Base-by-base conservation (phyloP, 2,113 vertebrate genomes). In the Myrmecophaga tridactyla region DNA sequence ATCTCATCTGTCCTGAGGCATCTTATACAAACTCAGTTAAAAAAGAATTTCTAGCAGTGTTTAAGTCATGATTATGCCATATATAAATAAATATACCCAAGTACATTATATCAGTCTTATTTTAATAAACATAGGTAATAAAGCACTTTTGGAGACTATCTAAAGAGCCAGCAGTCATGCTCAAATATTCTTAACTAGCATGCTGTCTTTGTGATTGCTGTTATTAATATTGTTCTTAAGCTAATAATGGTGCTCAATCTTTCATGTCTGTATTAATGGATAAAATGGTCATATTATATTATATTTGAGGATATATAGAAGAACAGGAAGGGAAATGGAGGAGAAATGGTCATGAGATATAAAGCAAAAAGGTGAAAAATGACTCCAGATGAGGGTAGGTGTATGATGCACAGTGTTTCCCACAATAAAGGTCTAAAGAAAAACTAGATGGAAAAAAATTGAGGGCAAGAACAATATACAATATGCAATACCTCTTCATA, bases 1-100 rank as follows among this genome's bases (percentile, higher is more conserved):
- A 94, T 85, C 15, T 78, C 48, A 31, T 83, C 21, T 93, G 63
- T 94, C 56, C 53, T 43, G 46, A 15, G 73, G 88, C 11, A 65
- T 78, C n/a, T 80, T 80, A 67, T 77, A 53, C 51, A 94, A 92
- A 62, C 13, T 72, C 56, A 94, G 62, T 87, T 95, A 92, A 90
- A 94, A 92, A 17, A 63, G 39, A 89, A 93, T 8, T 9, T 4
- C 17, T 95, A 36, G 8, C 0, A 73, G 29, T 53, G 27, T 96
- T 88, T 96, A 95, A 86, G 39, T 69, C 7, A 67, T 36, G 31
- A 12, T 83, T 94, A 80, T 34, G 51, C 36, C 65, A 14, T 2
- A 87, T n/a, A 94, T 51, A 88, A 69, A 75, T 80, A 94, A 77
- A 87, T 85, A n/a, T 31, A 69, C 7, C 21, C 41, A 63, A 65